Evolutionary conservation across 2,888 invertebrate genomes (phyloP).

Genomic region (Cosmia trapezina): DNA sequence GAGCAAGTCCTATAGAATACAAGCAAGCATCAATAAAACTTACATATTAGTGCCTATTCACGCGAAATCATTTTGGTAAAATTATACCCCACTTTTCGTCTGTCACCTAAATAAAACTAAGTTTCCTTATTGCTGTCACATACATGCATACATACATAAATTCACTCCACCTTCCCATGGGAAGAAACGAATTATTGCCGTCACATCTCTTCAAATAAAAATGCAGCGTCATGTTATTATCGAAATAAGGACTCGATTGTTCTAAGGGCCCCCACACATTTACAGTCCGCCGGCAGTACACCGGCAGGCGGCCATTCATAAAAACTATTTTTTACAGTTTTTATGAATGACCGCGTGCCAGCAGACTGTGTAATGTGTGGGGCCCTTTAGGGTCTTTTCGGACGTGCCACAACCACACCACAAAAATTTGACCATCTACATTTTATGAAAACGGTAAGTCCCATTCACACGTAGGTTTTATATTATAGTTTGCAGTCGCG

Average conservation of each 20-base stretch:
- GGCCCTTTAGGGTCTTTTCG: neutral
- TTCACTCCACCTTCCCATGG: too few species aligned
- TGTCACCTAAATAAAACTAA: conserved; percentile 29
- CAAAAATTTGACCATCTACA: neutral
- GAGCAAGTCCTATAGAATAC: neutral
- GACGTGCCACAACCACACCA: neutral
- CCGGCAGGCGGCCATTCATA: too few species aligned
- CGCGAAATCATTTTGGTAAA: conserved; percentile 3
- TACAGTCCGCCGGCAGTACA: too few species aligned
- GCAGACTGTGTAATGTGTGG: too few species aligned
- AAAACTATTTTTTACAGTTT: too few species aligned
- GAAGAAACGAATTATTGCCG: neutral
- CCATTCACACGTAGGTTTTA: too few species aligned
- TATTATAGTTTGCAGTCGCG: too few species aligned
- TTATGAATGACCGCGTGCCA: too few species aligned
- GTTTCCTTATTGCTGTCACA: conserved; percentile 47
- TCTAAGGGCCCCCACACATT: too few species aligned
- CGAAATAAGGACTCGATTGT: conserved; percentile 22
- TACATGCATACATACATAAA: too few species aligned
- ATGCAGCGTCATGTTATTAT: conserved; percentile 35
- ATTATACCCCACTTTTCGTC: conserved; percentile 3
- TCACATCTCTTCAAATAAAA: conserved; percentile 48
- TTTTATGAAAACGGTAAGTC: neutral
- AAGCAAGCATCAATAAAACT: neutral
- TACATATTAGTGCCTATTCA: neutral